Percentiles rank a stretch among this genome's conserved stretches.
These are phyloP conservation scores for Myiagra hebetior DNA, from an alignment of 2,113 vertebrate species.

Conservation along the genomic window DNA sequence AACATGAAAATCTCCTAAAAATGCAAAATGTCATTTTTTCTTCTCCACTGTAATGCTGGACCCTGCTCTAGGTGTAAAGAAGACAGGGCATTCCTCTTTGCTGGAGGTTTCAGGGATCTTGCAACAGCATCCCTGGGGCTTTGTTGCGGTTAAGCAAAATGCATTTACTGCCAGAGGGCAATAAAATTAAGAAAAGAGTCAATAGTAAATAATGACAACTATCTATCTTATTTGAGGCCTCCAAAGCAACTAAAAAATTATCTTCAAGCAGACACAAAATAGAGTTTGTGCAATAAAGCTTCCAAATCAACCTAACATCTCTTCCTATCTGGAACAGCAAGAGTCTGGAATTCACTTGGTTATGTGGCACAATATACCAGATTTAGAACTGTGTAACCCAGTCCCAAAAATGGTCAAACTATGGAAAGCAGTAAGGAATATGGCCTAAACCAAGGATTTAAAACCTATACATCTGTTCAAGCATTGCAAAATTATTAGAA, in stretches of 20 bases:
- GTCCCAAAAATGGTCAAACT: not conserved
- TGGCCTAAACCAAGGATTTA: not conserved
- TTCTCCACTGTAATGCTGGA: not conserved
- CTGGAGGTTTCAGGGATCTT: not conserved
- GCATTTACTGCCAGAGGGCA: not conserved
- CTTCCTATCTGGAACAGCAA: not conserved
- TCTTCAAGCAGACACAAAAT: not conserved
- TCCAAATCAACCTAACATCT: not conserved
- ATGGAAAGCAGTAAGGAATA: not conserved
- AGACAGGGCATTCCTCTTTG: not conserved
- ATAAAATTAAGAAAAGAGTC: not conserved
- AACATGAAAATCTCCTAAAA: not conserved
- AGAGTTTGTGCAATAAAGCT: not conserved
- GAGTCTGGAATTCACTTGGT: not conserved
- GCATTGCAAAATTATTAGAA: not conserved
- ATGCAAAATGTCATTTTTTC: not conserved
- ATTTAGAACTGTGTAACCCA: not conserved
- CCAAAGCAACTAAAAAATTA: not conserved
- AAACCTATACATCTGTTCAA: not conserved
- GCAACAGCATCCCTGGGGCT: not conserved
- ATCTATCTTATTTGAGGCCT: constrained; percentile 13
- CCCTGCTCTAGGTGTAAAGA: not conserved
- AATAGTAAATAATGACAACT: not conserved
- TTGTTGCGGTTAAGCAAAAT: not conserved
- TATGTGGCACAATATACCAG: not conserved